Percentiles rank a stretch among this genome's conserved stretches.
Conservation (phyloP, 2,888 invertebrate species). For the Incurvaria masculella region DNA sequence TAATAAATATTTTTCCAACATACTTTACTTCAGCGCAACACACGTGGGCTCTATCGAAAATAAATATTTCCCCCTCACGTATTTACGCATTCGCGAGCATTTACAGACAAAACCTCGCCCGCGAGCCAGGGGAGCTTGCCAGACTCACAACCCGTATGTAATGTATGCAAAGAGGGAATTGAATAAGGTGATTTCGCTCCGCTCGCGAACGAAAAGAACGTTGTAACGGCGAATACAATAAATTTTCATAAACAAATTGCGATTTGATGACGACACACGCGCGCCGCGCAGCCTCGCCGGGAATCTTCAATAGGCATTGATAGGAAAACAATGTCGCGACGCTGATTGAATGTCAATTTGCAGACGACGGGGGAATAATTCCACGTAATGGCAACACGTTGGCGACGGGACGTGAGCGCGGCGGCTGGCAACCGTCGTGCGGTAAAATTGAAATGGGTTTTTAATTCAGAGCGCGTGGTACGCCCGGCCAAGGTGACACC, state of each 20-base stretch:
- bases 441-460: neutral
- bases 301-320: constrained; percentile 52
- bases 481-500: too few species aligned
- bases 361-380: constrained; percentile 32
- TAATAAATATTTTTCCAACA: too few species aligned
- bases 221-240: constrained; percentile 57
- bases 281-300: constrained; percentile 27
- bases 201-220: constrained; percentile 51
- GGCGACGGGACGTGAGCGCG: constrained; percentile 16
- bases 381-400: constrained; percentile 38
- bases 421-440: neutral
- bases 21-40: too few species aligned
- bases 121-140: neutral
- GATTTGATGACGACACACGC: constrained; percentile 51
- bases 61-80: neutral
- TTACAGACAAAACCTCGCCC: neutral
- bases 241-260: constrained; percentile 59
- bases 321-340: constrained; percentile 53
- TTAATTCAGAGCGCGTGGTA: too few species aligned
- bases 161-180: constrained; percentile 58
- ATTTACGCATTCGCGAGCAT: neutral
- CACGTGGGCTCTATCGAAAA: neutral
- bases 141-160: constrained; percentile 38
- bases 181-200: constrained; percentile 56
- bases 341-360: constrained; percentile 55